Evolutionary conservation across 2,888 invertebrate genomes (phyloP), one percentile per base, ranked within the genome.

Genomic region (Patella caerulea): DNA sequence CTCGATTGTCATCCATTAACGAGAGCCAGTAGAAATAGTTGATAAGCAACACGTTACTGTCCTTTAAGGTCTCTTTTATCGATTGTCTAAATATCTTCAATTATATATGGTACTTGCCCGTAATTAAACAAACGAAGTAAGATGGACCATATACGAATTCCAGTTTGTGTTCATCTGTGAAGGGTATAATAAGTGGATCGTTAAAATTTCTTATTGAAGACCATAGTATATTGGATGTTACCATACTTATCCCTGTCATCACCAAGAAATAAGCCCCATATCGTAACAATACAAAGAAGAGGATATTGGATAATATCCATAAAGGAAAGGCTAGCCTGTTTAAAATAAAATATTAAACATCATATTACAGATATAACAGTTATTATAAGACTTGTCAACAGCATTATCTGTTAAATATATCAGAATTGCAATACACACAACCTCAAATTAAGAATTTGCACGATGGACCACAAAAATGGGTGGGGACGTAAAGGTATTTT

Each of bases 261-360:
- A 91, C 91, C 56, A 93, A 87, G 81, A 92, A 93, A 81, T 92
- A 92, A 4, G 93, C 93, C 0, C 93, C 94, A 80, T 93, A 93
- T 9, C 92, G 90, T 19, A 94, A 91, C 55, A 93, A 92, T 77
- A 93, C 92, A 83, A 92, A 92, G 83, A 93, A 93, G 72, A 94
- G 88, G 76, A 94, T 92, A 82, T 93, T 92, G 1, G 93, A 90
- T 65, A 94, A 84, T 15, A 94, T 80, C 94, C 94, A 94, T 71
- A 93, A 90, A 4, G 93, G 92, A 79, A 94, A 93, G 2, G 94
- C 93, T 70, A 92, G 86, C 93, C 93, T 93, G 82, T 11, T 78
- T 78, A 29, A 72, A 29, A 69, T 3, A 71, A 5, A 65, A 65
- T 65, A 9, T 65, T 65, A 11, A 59, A 55, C 45, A 29, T 73